Conservation (phyloP, 2,797 vertebrate species). For the Microchirus variegatus region DNA sequence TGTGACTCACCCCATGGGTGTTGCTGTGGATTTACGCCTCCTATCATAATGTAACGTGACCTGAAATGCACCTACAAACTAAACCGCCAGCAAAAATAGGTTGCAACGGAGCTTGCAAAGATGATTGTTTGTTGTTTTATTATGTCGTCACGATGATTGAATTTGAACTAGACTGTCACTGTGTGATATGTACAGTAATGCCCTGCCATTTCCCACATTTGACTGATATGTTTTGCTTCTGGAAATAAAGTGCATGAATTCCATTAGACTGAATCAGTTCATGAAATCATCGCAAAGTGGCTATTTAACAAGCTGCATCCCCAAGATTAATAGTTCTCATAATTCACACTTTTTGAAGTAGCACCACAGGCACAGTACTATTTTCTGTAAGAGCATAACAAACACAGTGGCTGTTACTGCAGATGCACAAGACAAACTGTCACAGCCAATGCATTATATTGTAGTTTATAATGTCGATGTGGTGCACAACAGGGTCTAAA, state of each 20-base stretch:
- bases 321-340: conserved; percentile 4
- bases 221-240: not conserved
- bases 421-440: no score
- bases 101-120: conserved; percentile 19
- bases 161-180: conserved; percentile 3
- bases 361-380: no score
- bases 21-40: conserved; percentile 32
- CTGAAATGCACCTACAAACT: conserved; percentile 24
- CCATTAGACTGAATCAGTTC: not conserved
- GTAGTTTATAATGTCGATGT: no score
- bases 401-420: conserved; percentile 1
- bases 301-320: not conserved
- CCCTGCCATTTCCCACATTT: not conserved
- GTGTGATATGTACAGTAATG: not conserved
- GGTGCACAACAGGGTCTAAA: no score
- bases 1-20: conserved; percentile 42
- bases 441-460: no score
- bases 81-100: conserved; percentile 24
- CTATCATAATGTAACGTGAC: conserved; percentile 42
- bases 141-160: not conserved
- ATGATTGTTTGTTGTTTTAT: conserved; percentile 11
- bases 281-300: not conserved
- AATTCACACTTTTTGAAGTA: no score
- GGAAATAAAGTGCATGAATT: not conserved
- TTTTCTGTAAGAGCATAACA: conserved; percentile 15